A percentile compares a stretch with the other conserved stretches of the same genome.
phyloP scores from a whole-genome alignment of 2,113 vertebrate genomes.

The Rhodinocichla rosea region DNA sequence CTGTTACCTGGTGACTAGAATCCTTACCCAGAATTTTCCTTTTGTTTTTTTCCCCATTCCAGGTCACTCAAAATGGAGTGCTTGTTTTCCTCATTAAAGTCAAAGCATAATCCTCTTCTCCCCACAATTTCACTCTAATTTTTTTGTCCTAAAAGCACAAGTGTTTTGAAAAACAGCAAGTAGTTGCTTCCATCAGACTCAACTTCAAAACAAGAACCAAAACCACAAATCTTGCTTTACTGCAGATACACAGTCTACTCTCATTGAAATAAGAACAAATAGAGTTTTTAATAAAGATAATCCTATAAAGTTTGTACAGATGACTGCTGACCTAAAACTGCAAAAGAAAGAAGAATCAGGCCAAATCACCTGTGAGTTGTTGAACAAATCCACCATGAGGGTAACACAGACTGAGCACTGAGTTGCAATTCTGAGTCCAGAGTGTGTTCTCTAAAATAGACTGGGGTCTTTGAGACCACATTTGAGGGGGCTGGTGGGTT shows the following conservation, averaged over 20 bases:
- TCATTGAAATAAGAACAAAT: not conserved
- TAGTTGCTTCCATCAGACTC: not conserved
- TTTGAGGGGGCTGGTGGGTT: rapidly evolving
- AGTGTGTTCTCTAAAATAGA: not conserved
- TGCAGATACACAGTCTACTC: not conserved
- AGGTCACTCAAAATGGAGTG: not conserved
- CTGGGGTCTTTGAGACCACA: not conserved
- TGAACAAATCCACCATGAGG: not conserved
- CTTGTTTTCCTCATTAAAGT: not conserved
- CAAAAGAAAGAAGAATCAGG: not conserved
- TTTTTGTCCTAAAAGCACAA: not conserved
- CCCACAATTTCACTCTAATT: not conserved
- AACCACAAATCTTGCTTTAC: not conserved
- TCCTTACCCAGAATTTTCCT: not conserved
- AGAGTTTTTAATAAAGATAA: not conserved
- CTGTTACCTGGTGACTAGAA: not conserved
- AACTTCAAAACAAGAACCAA: not conserved
- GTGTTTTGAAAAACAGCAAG: not conserved
- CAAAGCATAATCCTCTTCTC: not conserved
- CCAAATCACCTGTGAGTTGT: not conserved
- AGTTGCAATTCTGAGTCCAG: not conserved
- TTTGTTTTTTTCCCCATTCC: not conserved
- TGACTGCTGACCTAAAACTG: not conserved
- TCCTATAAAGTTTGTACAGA: not conserved
- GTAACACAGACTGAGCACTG: not conserved